A percentile compares a stretch with the other conserved stretches of the same genome.
Conservation (phyloP, 2,113 vertebrate species). For the Spheniscus mendiculus region DNA sequence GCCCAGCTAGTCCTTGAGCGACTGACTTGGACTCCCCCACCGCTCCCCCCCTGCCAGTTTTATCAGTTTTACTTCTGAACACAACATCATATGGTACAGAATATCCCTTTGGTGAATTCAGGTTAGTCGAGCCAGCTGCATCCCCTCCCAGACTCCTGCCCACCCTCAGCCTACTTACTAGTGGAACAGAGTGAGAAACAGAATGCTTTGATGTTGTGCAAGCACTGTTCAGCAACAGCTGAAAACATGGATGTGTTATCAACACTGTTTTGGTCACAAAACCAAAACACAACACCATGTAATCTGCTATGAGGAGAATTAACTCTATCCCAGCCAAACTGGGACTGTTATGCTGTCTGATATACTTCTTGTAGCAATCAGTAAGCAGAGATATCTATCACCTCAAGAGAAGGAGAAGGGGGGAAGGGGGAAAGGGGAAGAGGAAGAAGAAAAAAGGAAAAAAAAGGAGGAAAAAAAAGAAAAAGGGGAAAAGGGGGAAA, state of each 20-base stretch:
- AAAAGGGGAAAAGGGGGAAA: rapidly evolving
- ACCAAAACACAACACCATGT: neutral
- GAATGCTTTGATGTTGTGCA: neutral
- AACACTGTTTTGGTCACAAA: neutral
- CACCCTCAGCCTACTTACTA: neutral
- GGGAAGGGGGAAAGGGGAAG: rapidly evolving
- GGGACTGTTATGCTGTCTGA: neutral
- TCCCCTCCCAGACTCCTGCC: neutral
- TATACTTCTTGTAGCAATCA: neutral
- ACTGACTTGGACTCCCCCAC: rapidly evolving
- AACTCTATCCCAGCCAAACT: neutral
- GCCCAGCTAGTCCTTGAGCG: neutral
- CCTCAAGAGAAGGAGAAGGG: neutral
- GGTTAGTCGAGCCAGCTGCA: neutral
- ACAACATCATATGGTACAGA: neutral
- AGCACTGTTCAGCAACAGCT: neutral
- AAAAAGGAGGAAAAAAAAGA: neutral
- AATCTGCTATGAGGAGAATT: neutral
- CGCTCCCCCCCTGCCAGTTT: rapidly evolving
- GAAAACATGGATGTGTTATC: neutral
- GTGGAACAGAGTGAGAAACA: neutral
- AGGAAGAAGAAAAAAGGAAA: neutral
- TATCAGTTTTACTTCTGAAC: neutral
- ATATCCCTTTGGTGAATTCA: neutral
- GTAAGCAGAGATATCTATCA: neutral